phyloP scores from a whole-genome alignment of 2,797 vertebrate genomes.

The Phyllotis vaccarum region DNA sequence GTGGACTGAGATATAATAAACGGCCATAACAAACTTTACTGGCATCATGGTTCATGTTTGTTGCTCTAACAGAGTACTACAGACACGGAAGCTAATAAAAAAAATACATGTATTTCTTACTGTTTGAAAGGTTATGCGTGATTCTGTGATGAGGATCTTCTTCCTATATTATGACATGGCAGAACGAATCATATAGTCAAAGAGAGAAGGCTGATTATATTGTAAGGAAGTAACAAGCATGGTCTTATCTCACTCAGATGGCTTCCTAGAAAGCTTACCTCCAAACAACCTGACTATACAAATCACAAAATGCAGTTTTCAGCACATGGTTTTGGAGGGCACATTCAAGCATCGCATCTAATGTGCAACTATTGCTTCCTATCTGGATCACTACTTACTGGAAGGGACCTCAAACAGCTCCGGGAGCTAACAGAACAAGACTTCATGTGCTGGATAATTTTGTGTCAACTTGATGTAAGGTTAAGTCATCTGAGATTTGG shows the following conservation, averaged over 20 bases:
- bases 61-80: neutral
- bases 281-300: neutral
- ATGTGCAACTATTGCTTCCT: neutral
- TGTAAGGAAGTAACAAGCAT: neutral
- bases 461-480: neutral
- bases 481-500: neutral
- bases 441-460: neutral
- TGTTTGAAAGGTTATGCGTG: neutral
- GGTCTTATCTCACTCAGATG: too few species aligned
- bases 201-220: neutral
- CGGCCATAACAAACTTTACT: neutral
- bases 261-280: neutral
- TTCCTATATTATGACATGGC: too few species aligned
- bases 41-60: neutral
- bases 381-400: neutral
- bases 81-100: neutral
- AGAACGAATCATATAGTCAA: neutral
- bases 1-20: neutral
- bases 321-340: neutral
- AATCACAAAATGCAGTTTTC: neutral
- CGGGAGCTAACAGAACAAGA: neutral
- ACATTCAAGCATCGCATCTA: neutral
- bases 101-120: neutral
- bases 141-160: neutral
- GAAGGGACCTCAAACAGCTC: neutral